phyloP scores from a whole-genome alignment of 2,888 invertebrate genomes.

The Macrosiphum euphorbiae region DNA sequence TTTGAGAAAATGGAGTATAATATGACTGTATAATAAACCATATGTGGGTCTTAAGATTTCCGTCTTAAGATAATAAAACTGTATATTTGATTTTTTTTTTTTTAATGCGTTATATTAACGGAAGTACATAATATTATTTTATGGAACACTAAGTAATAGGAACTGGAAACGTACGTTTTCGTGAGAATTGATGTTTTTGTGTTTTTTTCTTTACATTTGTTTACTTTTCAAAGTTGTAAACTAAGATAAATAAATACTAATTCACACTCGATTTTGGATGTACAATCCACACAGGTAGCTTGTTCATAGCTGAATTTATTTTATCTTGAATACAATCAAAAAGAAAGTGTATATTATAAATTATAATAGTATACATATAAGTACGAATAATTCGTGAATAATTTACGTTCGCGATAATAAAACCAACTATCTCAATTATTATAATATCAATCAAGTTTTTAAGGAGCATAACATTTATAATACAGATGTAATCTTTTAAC shows the following conservation, averaged over 20 bases:
- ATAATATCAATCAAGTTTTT: neutral
- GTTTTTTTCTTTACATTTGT: neutral
- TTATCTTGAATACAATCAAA: constrained; percentile 22
- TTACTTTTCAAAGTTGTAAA: neutral
- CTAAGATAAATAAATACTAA: neutral
- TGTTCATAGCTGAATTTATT: neutral
- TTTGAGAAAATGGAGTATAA: neutral
- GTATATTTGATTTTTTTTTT: neutral
- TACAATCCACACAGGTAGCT: neutral
- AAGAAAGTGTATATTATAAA: constrained; percentile 5
- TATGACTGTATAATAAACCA: too few relatives aligned
- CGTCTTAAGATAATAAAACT: neutral
- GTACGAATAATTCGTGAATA: neutral
- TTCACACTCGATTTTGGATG: neutral
- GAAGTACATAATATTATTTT: neutral
- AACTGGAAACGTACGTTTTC: neutral
- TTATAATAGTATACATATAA: neutral
- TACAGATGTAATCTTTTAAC: neutral
- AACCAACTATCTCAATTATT: neutral
- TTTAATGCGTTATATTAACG: neutral
- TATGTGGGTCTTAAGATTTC: neutral
- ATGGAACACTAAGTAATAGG: neutral
- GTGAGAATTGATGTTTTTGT: neutral
- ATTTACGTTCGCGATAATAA: neutral
- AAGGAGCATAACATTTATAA: constrained; percentile 6